Conservation (phyloP, 1,140 invertebrate species). For the Diorhabda sublineata region DNA sequence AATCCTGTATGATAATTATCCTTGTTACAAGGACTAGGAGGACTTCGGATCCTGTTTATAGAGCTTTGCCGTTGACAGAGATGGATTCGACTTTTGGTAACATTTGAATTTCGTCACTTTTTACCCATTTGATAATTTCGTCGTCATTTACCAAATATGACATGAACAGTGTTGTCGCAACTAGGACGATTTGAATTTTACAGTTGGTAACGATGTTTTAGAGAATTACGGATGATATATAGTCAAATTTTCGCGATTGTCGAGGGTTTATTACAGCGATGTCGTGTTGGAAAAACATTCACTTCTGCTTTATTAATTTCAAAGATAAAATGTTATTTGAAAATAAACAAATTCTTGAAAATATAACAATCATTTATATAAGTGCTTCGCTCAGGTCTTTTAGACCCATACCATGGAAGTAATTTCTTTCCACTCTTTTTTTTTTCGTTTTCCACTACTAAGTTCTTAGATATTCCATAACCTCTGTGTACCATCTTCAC, state of each 20-base stretch:
- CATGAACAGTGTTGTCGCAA: conserved; percentile 24
- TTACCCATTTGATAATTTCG: conserved; percentile 25
- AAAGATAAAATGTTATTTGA: too few relatives aligned
- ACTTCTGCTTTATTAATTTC: too few relatives aligned
- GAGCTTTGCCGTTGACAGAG: conserved; percentile 25
- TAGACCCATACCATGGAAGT: too few relatives aligned
- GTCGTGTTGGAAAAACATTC: too few relatives aligned
- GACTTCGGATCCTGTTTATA: conserved; percentile 24
- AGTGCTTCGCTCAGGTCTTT: too few relatives aligned
- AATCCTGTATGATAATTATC: conserved; percentile 30
- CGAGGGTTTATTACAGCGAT: neutral
- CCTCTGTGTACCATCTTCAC: too few relatives aligned
- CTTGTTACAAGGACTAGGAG: conserved; percentile 31
- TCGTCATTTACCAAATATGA: conserved; percentile 27
- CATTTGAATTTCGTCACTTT: conserved; percentile 30
- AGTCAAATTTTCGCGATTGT: neutral
- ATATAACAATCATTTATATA: too few relatives aligned
- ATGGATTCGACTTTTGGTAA: conserved; percentile 26
- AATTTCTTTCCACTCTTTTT: too few relatives aligned
- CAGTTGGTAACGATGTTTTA: conserved; percentile 20
- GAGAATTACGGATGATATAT: conserved; percentile 10
- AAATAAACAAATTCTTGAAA: too few relatives aligned
- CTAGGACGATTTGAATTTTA: conserved; percentile 19
- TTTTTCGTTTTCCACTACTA: too few relatives aligned
- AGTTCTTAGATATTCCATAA: too few relatives aligned